Evolutionary conservation across 2,797 vertebrate species (phyloP).

Genomic region (Lithobates pipiens): DNA sequence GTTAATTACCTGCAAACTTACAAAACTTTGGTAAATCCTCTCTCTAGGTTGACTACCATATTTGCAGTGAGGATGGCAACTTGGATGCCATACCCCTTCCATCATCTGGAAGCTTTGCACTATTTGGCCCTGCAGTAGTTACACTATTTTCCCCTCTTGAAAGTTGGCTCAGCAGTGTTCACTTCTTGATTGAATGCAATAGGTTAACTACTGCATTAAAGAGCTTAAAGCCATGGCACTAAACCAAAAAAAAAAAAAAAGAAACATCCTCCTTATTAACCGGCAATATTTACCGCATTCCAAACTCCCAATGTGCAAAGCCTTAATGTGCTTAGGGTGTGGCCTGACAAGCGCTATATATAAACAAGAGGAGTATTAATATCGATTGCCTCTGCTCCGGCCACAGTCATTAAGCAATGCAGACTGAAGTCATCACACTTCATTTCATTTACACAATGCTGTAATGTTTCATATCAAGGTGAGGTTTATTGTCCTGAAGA

Average conservation of each 20-base stretch:
- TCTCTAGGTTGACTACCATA: not conserved
- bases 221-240: not conserved
- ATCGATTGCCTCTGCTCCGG: not conserved
- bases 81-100: not conserved
- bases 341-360: not conserved
- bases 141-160: not conserved
- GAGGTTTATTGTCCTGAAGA: constrained; percentile 47
- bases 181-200: not conserved
- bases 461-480: constrained; percentile 51
- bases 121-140: not conserved
- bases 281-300: not conserved
- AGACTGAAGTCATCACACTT: constrained; percentile 47
- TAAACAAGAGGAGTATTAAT: not conserved
- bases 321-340: not conserved
- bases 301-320: not conserved
- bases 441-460: constrained; percentile 54
- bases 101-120: not conserved
- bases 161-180: not conserved
- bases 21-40: too few relatives aligned
- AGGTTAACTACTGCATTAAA: not conserved
- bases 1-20: too few relatives aligned
- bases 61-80: not conserved
- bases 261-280: not conserved
- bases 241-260: too few relatives aligned
- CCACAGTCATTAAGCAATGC: constrained; percentile 14